A percentile compares a stretch with the other conserved stretches of the same genome.
Conservation (phyloP, 2,797 vertebrate genomes). For the Sebastes goodei region DNA sequence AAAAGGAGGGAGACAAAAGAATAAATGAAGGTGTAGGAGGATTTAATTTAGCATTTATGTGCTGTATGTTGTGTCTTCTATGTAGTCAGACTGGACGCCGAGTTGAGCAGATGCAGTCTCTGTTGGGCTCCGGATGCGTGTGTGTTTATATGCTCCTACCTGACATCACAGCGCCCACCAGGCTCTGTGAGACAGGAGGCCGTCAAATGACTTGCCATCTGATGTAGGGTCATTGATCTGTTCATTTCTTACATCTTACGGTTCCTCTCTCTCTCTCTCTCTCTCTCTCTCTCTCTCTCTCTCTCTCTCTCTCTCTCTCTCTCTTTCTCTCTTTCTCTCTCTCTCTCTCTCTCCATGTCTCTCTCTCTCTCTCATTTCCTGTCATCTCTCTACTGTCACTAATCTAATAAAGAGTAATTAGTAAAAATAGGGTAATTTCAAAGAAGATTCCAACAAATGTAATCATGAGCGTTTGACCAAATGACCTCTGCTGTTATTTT, state of each 20-base stretch:
- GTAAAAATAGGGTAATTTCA: neutral
- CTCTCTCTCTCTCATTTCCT: neutral
- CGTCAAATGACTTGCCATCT: neutral
- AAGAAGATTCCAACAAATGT: neutral
- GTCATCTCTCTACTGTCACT: neutral
- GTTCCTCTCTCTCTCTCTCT: neutral
- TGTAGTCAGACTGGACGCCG: conserved; percentile 8
- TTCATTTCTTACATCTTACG: neutral
- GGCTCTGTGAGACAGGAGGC: conserved; percentile 4
- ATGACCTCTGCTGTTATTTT: neutral
- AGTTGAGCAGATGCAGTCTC: conserved; percentile 28
- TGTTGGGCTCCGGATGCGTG: conserved; percentile 1
- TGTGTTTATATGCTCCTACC: neutral
- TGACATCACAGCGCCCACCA: conserved; percentile 33
- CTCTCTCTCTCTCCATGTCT: neutral
- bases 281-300: too few species aligned
- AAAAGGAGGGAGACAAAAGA: conserved; percentile 22
- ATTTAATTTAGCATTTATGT: conserved; percentile 33
- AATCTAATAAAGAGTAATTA: neutral
- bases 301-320: too few species aligned
- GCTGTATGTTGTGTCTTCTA: conserved; percentile 7
- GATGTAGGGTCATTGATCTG: neutral
- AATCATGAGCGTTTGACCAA: neutral
- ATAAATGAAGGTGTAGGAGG: conserved; percentile 50
- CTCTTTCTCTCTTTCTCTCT: neutral